Base-by-base conservation (phyloP, 2,797 vertebrate genomes). In the Sebastes itinus region DNA sequence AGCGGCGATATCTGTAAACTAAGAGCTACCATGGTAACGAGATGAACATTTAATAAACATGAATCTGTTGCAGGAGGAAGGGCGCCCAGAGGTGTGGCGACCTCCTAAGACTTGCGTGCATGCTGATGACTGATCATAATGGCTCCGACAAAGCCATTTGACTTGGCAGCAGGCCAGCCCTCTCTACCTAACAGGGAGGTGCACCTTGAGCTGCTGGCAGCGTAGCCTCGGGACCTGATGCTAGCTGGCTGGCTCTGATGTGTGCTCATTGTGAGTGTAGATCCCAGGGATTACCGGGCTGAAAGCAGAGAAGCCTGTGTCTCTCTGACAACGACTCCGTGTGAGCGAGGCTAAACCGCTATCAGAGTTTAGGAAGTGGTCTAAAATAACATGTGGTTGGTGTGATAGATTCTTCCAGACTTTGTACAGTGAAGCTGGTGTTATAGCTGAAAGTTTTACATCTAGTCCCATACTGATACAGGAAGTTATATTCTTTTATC, bases 281-380 rank as follows among this genome's bases (percentile, higher is more conserved):
- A 94, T 91, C 94, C 90, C 85, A 65, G 82, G 94, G 93, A 95
- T 95, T 95, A 95, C 77, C 35, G 60, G 72, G 72, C 80, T 94
- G 93, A 93, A 95, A 94, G 91, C 86, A 80, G 90, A 95, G 90
- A 93, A 62, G 87, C 67, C 77, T 84, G 87, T 93, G 87, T 93
- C 80, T 89, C 73, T 86, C 83, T 89, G 73, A 75, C 83, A 82
- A 27, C 49, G 67, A 80, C 80, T 87, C 65, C 81, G 80, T 84
- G 83, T 78, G 87, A 86, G 78, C 27, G 58, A 72, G 16, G 67
- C 77, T 81, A 73, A 93, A 89, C 77, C 75, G 22, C 65, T 46
- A 74, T 73, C 74, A 62, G 72, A 81, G 72, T 77, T 80, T 75
- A 87, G 87, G 87, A 91, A 87, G 81, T 82, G 60, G 55, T 65